A percentile compares a stretch with the other conserved stretches of the same genome.
phyloP scores from a whole-genome alignment of 1,140 invertebrate genomes.

The silkworm (Bombyx mori) region ASM3026992v2 NC_085116.1:11839501-11840000 shows the following conservation, averaged over 20 bases:
- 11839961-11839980: background rate
- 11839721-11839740: slow-evolving; percentile 11
- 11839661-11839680: slow-evolving; percentile 25
- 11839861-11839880: slow-evolving; percentile 48
- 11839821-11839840: slow-evolving; percentile 42
- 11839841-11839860: slow-evolving; percentile 45
- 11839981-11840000: too few relatives aligned
- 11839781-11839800: slow-evolving; percentile 27
- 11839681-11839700: slow-evolving; percentile 12
- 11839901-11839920: slow-evolving; percentile 66
- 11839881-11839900: slow-evolving; percentile 52
- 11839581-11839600: slow-evolving; percentile 51
- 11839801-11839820: slow-evolving; percentile 21
- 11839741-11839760: slow-evolving; percentile 21
- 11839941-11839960: background rate
- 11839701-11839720: slow-evolving; percentile 11
- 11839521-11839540: slow-evolving; percentile 13
- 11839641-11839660: slow-evolving; percentile 21
- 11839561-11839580: slow-evolving; percentile 66
- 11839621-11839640: slow-evolving; percentile 27
- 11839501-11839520: slow-evolving; percentile 6
- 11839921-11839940: slow-evolving; percentile 57
- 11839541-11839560: slow-evolving; percentile 55
- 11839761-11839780: slow-evolving; percentile 5
- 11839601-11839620: slow-evolving; percentile 15